phyloP scores from a whole-genome alignment of 2,113 vertebrate genomes.

The Psilopogon haemacephalus region DNA sequence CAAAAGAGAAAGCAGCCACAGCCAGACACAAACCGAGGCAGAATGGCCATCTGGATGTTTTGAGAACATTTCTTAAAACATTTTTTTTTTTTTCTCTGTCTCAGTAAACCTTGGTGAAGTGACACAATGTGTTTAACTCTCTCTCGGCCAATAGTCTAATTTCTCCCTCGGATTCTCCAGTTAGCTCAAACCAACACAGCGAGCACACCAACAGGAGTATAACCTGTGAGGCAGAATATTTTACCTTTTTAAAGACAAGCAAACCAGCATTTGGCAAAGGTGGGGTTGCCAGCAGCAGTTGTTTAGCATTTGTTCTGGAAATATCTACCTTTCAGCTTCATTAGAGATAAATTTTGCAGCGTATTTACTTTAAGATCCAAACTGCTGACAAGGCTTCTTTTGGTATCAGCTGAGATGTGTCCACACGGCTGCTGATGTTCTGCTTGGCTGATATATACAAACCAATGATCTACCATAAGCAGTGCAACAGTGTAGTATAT shows the following conservation, averaged over 20 bases:
- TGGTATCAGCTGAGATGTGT: background rate
- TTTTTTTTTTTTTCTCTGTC: too few species aligned
- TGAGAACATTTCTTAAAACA: too few species aligned
- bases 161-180: too few species aligned
- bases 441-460: constrained; percentile 3
- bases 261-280: constrained; percentile 3
- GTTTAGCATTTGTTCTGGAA: background rate
- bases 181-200: too few species aligned
- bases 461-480: background rate
- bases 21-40: too few species aligned
- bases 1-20: too few species aligned
- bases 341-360: constrained; percentile 32
- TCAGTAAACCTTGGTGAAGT: too few species aligned
- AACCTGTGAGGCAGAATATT: background rate
- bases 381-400: background rate
- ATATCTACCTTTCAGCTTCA: constrained; percentile 25
- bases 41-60: too few species aligned
- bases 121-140: too few species aligned
- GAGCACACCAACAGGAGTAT: background rate
- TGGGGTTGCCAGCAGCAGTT: background rate
- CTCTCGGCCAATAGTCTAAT: too few species aligned
- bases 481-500: background rate
- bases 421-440: constrained; percentile 23
- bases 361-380: constrained; percentile 44
- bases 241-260: background rate